Evolutionary conservation across 2,113 vertebrate genomes (phyloP).

Genomic region (Poecile atricapillus): DNA sequence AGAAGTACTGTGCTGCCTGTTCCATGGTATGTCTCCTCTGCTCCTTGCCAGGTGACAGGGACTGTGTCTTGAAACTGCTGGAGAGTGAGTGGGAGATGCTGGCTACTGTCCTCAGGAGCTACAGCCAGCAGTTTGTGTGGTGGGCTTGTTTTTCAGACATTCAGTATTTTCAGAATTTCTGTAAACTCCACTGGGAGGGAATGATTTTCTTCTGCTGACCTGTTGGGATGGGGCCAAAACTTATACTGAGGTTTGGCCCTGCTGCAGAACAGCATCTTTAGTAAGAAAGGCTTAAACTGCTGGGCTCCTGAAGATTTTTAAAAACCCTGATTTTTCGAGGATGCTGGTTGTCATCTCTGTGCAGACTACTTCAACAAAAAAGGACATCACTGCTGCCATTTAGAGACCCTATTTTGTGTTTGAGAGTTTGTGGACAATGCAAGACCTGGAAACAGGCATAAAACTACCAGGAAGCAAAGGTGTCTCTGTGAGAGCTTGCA

Average conservation of each 20-base stretch:
- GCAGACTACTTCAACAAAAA: background rate
- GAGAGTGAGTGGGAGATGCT: background rate
- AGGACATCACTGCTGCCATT: background rate
- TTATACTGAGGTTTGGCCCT: background rate
- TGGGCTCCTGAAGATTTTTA: background rate
- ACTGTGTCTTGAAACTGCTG: background rate
- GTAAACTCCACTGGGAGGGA: background rate
- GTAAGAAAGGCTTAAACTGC: background rate
- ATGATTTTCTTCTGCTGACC: background rate
- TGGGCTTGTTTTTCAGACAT: background rate
- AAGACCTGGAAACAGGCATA: background rate
- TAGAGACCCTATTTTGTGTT: accelerated
- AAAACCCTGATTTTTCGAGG: background rate
- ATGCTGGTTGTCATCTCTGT: accelerated
- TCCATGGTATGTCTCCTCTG: background rate
- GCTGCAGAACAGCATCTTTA: background rate
- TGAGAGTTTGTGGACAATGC: background rate
- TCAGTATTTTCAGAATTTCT: background rate
- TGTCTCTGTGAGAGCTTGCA: background rate
- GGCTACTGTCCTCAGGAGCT: background rate
- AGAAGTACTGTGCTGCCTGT: background rate
- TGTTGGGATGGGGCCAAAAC: background rate
- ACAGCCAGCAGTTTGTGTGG: background rate
- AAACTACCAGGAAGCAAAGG: background rate
- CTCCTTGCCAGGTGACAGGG: background rate